Percentiles rank a stretch among this genome's conserved stretches.
phyloP scores from a whole-genome alignment of 2,888 invertebrate genomes.

The Xestia rhomboidea region DNA sequence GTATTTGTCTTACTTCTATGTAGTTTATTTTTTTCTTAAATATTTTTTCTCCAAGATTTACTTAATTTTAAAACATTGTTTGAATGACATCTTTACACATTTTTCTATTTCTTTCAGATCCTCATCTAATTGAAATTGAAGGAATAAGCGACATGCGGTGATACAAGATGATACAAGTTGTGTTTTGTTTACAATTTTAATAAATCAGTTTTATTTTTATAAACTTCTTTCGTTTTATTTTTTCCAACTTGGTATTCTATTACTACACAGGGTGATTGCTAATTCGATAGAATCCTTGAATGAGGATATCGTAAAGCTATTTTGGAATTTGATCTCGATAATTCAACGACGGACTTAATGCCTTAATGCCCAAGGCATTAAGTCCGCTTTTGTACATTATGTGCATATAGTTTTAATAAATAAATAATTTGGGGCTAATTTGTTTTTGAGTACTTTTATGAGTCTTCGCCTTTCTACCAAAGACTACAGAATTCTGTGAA shows the following conservation, averaged over 20 bases:
- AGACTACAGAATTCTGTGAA: not conserved
- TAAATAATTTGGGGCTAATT: no score
- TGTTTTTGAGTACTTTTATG: not conserved
- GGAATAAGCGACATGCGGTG: not conserved
- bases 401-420: no score
- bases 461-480: not conserved
- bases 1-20: no score
- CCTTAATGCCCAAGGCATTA: no score
- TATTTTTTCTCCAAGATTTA: not conserved
- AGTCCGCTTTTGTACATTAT: no score
- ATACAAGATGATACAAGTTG: conserved; percentile 19
- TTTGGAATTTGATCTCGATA: not conserved
- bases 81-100: not conserved
- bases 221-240: conserved; percentile 20
- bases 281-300: not conserved
- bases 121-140: conserved; percentile 19
- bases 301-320: not conserved
- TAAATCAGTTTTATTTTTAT: conserved; percentile 35
- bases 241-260: not conserved
- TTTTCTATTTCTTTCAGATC: conserved; percentile 31
- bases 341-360: no score
- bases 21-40: no score
- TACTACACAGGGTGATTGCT: not conserved
- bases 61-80: not conserved
- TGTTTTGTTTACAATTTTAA: conserved; percentile 5